phyloP scores from a whole-genome alignment of 2,888 invertebrate species.

The Fragum sueziense region DNA sequence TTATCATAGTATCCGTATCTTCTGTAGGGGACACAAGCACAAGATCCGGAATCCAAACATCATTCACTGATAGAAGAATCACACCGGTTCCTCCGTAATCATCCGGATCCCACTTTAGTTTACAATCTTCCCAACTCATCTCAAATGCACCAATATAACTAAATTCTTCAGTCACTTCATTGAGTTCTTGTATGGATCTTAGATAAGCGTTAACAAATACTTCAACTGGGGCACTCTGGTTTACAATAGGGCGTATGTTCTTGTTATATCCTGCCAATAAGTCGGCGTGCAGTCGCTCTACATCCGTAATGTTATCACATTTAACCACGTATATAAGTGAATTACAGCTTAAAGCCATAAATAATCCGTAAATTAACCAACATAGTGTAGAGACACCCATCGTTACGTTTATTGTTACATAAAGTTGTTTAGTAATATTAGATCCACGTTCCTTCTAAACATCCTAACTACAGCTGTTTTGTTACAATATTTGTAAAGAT shows the following conservation, averaged over 20 bases:
- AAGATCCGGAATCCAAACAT: slow-evolving; percentile 59
- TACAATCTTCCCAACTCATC: slow-evolving; percentile 35
- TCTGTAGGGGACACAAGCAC: slow-evolving; percentile 53
- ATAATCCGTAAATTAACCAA: too few species aligned
- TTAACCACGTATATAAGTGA: neutral
- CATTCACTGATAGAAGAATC: slow-evolving; percentile 5
- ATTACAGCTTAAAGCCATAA: too few species aligned
- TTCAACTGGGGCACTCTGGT: slow-evolving; percentile 27
- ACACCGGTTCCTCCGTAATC: slow-evolving; percentile 17
- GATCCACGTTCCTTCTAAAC: too few species aligned
- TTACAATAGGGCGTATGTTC: slow-evolving; percentile 1
- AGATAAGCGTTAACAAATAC: slow-evolving; percentile 26
- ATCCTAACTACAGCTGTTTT: too few species aligned
- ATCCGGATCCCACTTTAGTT: slow-evolving; percentile 31
- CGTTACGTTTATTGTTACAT: too few species aligned
- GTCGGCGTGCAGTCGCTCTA: neutral
- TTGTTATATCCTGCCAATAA: neutral
- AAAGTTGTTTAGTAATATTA: too few species aligned
- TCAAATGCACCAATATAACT: slow-evolving; percentile 23
- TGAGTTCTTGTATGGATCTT: slow-evolving; percentile 40
- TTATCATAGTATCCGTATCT: slow-evolving; percentile 42
- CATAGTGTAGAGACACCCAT: too few species aligned
- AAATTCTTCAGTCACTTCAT: slow-evolving; percentile 48
- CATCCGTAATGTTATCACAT: neutral
- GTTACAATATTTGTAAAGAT: too few species aligned